phyloP scores from a whole-genome alignment of 1,140 invertebrate species.

The Atopsyche davidsoni region DNA sequence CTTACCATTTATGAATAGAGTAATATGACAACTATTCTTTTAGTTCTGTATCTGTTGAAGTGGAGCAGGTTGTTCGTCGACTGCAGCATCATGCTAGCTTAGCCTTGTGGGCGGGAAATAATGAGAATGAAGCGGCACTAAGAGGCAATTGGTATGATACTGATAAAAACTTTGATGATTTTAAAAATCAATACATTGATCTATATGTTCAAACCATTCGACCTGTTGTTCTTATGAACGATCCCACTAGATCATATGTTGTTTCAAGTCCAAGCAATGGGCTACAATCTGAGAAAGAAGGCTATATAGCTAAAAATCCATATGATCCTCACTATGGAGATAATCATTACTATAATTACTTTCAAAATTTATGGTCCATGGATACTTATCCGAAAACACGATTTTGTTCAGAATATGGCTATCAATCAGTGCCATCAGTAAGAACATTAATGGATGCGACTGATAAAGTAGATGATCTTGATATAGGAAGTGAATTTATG shows the following conservation, averaged over 20 bases:
- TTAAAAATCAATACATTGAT: constrained; percentile 76
- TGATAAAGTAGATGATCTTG: constrained; percentile 52
- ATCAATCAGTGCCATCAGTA: constrained; percentile 79
- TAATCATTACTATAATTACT: constrained; percentile 90
- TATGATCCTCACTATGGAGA: constrained; percentile 80
- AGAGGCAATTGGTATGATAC: constrained; percentile 80
- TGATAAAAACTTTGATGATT: constrained; percentile 48
- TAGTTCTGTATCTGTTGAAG: constrained; percentile 67
- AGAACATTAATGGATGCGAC: constrained; percentile 55
- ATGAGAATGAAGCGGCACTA: constrained; percentile 94
- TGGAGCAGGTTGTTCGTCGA: constrained; percentile 76
- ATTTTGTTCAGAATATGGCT: constrained; percentile 94
- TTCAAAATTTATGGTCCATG: constrained; percentile 72
- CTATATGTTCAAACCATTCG: constrained; percentile 80
- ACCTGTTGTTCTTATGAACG: constrained; percentile 55
- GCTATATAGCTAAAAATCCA: constrained; percentile 72
- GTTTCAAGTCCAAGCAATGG: constrained; percentile 93
- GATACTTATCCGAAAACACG: constrained; percentile 71
- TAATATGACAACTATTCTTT: constrained; percentile 20
- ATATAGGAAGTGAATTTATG: constrained; percentile 55
- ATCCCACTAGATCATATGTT: constrained; percentile 63
- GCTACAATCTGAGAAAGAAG: constrained; percentile 63
- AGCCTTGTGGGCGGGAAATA: constrained; percentile 90
- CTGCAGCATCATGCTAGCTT: constrained; percentile 87
- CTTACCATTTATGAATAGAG: neutral